Percentiles rank a stretch among this genome's conserved stretches.
Evolutionary conservation across 2,888 invertebrate genomes (phyloP).

Genomic region (Lasioglossum figueresi): DNA sequence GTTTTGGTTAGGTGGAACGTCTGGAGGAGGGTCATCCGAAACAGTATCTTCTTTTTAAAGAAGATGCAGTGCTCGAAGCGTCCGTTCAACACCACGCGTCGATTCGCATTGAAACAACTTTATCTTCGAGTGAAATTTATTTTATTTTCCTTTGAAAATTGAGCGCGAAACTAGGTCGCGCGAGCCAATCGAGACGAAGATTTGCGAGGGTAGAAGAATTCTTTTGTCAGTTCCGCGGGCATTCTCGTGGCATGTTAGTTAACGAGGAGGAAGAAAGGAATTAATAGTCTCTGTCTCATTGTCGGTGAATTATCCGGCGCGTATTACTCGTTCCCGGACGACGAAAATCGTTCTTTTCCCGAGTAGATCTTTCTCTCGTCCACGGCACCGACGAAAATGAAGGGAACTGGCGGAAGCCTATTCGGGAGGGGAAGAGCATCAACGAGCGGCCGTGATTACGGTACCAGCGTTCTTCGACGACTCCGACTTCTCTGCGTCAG

Average conservation of each 20-base stretch:
- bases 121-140: no score
- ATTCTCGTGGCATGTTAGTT: background rate
- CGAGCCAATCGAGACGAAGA: background rate
- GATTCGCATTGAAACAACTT: no score
- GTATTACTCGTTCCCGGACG: conserved; percentile 83
- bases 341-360: conserved; percentile 90
- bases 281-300: background rate
- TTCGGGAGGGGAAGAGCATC: conserved; percentile 87
- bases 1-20: no score
- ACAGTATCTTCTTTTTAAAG: no score
- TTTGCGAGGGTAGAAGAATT: background rate
- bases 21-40: no score
- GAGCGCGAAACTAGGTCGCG: background rate
- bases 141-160: background rate
- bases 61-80: no score
- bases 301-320: conserved; percentile 44
- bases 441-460: conserved; percentile 91
- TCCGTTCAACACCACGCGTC: no score
- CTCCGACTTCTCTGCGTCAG: conserved; percentile 88
- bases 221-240: background rate
- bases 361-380: conserved; percentile 91
- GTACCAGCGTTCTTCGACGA: conserved; percentile 94
- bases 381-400: conserved; percentile 94
- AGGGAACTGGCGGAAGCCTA: conserved; percentile 91
- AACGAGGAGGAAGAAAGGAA: background rate